Evolutionary conservation across 2,797 vertebrate genomes (phyloP).

Genomic region (Perdix hodgsoniae): DNA sequence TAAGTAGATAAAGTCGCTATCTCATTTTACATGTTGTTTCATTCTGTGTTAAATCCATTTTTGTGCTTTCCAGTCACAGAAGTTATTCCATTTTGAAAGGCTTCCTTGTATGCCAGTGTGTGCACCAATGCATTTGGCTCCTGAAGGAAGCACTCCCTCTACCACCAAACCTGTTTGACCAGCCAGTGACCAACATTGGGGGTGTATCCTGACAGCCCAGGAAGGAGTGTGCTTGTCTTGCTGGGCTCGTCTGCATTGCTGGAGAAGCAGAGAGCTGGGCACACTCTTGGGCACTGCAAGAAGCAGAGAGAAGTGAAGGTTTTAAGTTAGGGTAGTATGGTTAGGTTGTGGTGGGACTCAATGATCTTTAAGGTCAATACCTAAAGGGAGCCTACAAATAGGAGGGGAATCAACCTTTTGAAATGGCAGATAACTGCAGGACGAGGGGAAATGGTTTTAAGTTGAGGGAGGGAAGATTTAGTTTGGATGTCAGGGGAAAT

Average conservation of each 20-base stretch:
- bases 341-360: too few relatives aligned
- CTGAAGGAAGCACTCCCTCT: not conserved
- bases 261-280: not conserved
- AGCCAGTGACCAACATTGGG: not conserved
- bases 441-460: too few relatives aligned
- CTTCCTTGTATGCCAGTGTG: not conserved
- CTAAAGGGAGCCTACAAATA: too few relatives aligned
- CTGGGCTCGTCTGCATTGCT: rapidly evolving
- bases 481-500: too few relatives aligned
- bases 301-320: not conserved
- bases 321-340: too few relatives aligned
- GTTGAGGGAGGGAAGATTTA: too few relatives aligned
- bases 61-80: not conserved
- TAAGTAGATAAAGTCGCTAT: rapidly evolving
- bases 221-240: rapidly evolving
- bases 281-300: not conserved
- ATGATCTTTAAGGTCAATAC: too few relatives aligned
- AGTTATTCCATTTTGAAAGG: not conserved
- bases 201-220: not conserved
- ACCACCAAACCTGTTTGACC: not conserved
- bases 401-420: too few relatives aligned
- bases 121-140: not conserved
- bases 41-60: not conserved
- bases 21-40: not conserved
- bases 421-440: too few relatives aligned